Base-by-base conservation (phyloP, 2,888 invertebrate species). In the Zonitis immaculata region DNA sequence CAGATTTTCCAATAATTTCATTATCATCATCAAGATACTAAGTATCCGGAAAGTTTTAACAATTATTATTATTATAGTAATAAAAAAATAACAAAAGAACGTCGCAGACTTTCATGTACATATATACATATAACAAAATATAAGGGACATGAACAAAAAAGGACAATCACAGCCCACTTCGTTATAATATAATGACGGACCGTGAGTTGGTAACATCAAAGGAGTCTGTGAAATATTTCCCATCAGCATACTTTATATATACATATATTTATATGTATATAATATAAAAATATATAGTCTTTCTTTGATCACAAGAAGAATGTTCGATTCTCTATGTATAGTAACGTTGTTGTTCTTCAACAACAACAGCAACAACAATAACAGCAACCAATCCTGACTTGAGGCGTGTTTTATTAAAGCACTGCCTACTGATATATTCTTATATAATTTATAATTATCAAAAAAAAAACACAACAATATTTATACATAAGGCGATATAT, bases 351-450 rank as follows among this genome's bases (percentile, higher is more conserved):
- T 30, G n/a, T 3, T 14, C 7, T 32, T 32, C 14, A 32, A 32
- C 32, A 32, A 32, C 32, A 32, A 1, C 28, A 14, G 3, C 9
- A 35, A 18, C 35, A 35, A 35, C 35, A 35, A 9, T 4, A 35
- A 35, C 57, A 32, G 30, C 60, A 55, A 47, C 61, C 61, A 61
- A 61, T 61, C 51, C 51, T 49, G 44, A 45, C 44, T 48, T 54
- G 47, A 61, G 61, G 61, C 61, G 61, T 54, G 61, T 61, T 61
- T 61, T 58, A 57, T 55, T 55, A 56, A 61, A 58, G 59, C 54
- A 55, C 61, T 52, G 53, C 61, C 61, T 61, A 58, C 61, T 57
- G 51, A 51, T 54, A 51, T 35, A 35, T 8, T 47, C 55, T 51
- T 55, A 51, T 51, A 51, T 55, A 51, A 55, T 55, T 55, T 51